Evolutionary conservation across 2,888 invertebrate genomes (phyloP), one percentile per base, ranked within the genome.

Genomic region (Mechanitis mazaeus): DNA sequence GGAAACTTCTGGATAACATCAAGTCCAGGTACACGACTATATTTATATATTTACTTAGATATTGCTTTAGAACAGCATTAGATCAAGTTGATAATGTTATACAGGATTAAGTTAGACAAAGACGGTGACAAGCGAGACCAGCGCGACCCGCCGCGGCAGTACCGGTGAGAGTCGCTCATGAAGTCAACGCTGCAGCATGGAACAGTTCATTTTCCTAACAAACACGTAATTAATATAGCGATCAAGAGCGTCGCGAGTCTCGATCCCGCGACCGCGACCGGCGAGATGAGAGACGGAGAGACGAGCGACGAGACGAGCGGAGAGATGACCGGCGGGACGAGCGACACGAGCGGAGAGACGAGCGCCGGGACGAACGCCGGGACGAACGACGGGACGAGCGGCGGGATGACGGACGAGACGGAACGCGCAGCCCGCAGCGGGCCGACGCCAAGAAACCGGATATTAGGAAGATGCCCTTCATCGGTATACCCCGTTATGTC

Each of bases 401-500:
- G 54, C 58, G 70, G 6, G 68, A 64, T 11, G 67, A 64, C 5
- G 62, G 69, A 5, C 60, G 63, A 6, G 68, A 67, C 33, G 65
- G 64, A 20, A 75, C 74, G 12, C 61, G 65, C 12, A 58, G 57
- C 28, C 65, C 70, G 54, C 82, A 81, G 66, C 69, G 65, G 0
- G 60, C 45, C 2, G 76, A 77, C 45, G 20, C 71, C 63, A 77
- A 91, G 84, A 79, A 91, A 74, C 74, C 87, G 60, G 90, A 89
- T 45, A 92, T 93, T 67, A 94, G 94, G 66, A 95, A 95, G 78
- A 88, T 96, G 76, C 96, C 96, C 0, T 96, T 96, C 72, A 96
- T 96, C 68, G 96, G 96, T 68, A 65, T 75, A 54, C 38, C n/a
- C 20, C 38, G 35, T 9, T 53, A n/a, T 28, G 3, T 50, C 4